Base-by-base conservation (phyloP, 2,113 vertebrate species). In the Onychostoma macrolepis region DNA sequence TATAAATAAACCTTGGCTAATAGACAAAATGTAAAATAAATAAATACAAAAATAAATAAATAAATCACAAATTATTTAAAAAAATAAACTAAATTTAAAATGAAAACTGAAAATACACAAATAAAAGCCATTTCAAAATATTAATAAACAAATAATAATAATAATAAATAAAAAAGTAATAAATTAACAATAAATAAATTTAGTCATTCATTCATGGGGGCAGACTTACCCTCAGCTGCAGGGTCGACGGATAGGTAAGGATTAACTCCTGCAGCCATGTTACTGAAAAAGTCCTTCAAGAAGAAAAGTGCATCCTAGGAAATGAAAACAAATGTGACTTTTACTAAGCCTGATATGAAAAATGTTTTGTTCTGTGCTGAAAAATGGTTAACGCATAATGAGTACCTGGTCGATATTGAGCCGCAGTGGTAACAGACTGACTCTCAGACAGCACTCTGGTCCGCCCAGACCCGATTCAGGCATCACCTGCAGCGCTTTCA, bases 251-350 rank as follows among this genome's bases (percentile, higher is more conserved):
- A 94, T 43, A 96, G 89, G 85, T 97, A 93, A 0, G 97, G 96
- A 88, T 96, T 95, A 89, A 98, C 95, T 87, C 91, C 94, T 19
- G 95, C 95, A 0, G 94, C 96, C 80, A 98, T 88, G 82, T 94
- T 97, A 89, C 95, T 97, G 90, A 98, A 98, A 90, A 96, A 98
- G 88, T 97, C 97, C 90, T 97, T 98, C 76, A 98, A 93, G 92
- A 98, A 98, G 93, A 98, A 97, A 87, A 98, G 93, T 19, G 97
- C 97, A 2, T 98, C 97, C 97, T 98, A 90, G 76, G 24, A 0
- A 45, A 79, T 28, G 5, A 56, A 72, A 84, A 76, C 33, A 74
- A 50, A 63, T 48, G 15, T 9, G 21, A n/a, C 41, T 19, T 65
- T 15, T 30, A 24, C 9, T 2, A 4, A 45, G 6, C 6, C 13